Base-by-base conservation (phyloP, 2,797 vertebrate species). In the Labeo calbasu region DNA sequence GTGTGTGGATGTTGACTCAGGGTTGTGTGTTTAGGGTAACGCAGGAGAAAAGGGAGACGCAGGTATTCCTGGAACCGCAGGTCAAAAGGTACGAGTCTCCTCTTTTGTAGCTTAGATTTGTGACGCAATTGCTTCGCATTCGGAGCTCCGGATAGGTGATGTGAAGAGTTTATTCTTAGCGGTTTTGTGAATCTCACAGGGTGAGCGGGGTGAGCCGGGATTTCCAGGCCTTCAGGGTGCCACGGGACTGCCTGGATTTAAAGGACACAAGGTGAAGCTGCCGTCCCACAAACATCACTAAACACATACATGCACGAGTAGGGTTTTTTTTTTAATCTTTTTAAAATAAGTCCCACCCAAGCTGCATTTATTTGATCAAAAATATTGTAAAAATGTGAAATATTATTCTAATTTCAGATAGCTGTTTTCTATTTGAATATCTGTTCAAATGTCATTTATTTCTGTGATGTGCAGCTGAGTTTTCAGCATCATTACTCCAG, bases 181-280 rank as follows among this genome's bases (percentile, higher is more conserved):
- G 79, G 17, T 81, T 6, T 66, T 83, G 79, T 89, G 3, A 63
- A 53, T 50, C 84, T 86, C 71, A 1, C 84, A 96, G 95, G 95
- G 95, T 25, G 84, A 86, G 17, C 70, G 59, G 7, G 95, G 95
- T 3, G 94, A 94, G 4, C 86, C 89, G 3, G 95, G 95, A 5
- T 43, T 92, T 63, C 91, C 91, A 19, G 95, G 95, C 14, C 72
- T 87, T 73, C 92, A 91, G 0, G 95, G 94, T 10, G 78, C 85
- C 25, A 88, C 88, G 85, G 95, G 95, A 4, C 82, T 90, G 84
- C 91, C 92, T 3, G 95, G 95, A 68, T 92, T 92, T 88, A 96
- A 95, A 92, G 95, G 95, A 87, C 93, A 94, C 77, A 94, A 93
- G 93, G 95, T 96, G 87, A 88, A 51, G 12, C 12, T 50, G 43